These are phyloP conservation scores for Nematolebias whitei DNA, from an alignment of 2,113 vertebrate species.

Conservation along the genomic window DNA sequence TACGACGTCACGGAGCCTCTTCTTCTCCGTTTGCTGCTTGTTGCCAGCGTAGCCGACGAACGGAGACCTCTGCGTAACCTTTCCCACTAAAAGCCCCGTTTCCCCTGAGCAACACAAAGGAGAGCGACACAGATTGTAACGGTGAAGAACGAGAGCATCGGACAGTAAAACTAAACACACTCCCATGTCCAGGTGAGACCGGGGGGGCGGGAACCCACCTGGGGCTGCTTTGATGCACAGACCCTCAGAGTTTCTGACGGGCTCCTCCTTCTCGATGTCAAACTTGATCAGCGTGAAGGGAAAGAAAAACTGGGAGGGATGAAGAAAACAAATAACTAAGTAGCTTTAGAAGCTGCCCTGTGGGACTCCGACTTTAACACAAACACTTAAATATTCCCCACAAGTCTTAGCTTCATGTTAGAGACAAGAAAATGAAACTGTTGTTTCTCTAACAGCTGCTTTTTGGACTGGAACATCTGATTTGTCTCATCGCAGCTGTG, in stretches of 20 bases:
- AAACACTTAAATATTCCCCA: too few species aligned
- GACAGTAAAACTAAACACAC: background rate
- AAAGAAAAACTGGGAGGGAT: constrained; percentile 71
- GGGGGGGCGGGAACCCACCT: too few species aligned
- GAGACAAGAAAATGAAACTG: too few species aligned
- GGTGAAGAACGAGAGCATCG: too few species aligned
- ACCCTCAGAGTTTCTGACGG: constrained; percentile 80
- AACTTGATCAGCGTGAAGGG: constrained; percentile 85
- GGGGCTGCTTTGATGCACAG: constrained; percentile 78
- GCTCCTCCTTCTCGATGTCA: constrained; percentile 81
- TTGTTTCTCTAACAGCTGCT: too few species aligned
- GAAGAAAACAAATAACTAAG: background rate
- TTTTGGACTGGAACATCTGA: too few species aligned
- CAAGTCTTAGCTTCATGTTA: too few species aligned
- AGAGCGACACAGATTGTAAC: background rate
- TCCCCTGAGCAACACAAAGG: constrained; percentile 76
- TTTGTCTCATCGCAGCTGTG: too few species aligned
- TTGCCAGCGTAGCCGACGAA: constrained; percentile 88
- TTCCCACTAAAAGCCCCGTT: constrained; percentile 86
- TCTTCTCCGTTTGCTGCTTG: constrained; percentile 86
- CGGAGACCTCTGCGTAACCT: constrained; percentile 80
- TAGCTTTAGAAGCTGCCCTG: background rate
- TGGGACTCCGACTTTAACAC: background rate
- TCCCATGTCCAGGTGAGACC: background rate
- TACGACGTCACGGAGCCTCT: constrained; percentile 85